phyloP scores from a whole-genome alignment of 1,140 invertebrate species.

The Nebria ingens region DNA sequence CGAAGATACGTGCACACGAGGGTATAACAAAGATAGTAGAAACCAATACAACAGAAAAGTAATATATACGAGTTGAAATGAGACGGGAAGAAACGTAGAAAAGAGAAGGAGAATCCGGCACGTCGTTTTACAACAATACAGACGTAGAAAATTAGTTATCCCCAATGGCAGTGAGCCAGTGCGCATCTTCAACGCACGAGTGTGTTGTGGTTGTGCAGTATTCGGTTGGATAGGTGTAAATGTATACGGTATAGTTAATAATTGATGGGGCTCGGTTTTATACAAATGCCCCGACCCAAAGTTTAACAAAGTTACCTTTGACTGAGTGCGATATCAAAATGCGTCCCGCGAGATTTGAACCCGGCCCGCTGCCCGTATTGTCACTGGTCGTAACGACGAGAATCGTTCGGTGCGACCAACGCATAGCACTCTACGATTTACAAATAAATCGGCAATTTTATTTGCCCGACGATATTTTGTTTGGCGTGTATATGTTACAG shows the following conservation, averaged over 20 bases:
- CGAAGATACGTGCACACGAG: too few species aligned
- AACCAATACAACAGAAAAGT: too few species aligned
- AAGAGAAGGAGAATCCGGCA: not conserved
- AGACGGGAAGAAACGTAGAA: not conserved
- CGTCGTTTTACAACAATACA: constrained; percentile 9
- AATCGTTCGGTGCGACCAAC: not conserved
- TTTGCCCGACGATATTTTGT: not conserved
- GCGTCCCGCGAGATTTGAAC: not conserved
- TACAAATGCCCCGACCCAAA: constrained; percentile 2
- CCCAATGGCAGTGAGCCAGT: not conserved
- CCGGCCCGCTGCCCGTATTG: not conserved
- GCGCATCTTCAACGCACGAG: not conserved
- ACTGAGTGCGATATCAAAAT: constrained; percentile 9
- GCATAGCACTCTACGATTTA: not conserved
- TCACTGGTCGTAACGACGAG: not conserved
- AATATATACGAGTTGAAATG: too few species aligned
- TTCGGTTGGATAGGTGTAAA: not conserved
- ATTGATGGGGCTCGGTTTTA: constrained; percentile 1
- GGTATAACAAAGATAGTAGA: too few species aligned
- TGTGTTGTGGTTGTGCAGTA: not conserved
- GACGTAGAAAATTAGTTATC: constrained; percentile 7
- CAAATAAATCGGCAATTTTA: constrained; percentile 9
- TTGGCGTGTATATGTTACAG: too few species aligned
- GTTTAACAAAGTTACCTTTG: constrained; percentile 9
- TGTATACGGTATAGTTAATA: constrained; percentile 5